phyloP scores from a whole-genome alignment of 1,140 invertebrate species.

The Eriosoma lanigerum region DNA sequence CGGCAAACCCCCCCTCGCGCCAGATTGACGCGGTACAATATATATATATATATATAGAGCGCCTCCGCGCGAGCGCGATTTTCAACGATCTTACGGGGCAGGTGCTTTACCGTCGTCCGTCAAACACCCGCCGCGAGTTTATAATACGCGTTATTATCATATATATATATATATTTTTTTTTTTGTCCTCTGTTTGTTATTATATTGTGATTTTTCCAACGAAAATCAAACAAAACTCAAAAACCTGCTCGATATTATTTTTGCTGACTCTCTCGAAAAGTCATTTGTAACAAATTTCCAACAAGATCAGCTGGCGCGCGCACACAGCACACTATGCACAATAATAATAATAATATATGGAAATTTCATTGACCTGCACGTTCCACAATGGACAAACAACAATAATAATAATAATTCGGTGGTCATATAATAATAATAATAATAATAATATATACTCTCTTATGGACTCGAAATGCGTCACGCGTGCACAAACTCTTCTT shows the following conservation, averaged over 20 bases:
- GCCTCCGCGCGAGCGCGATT: slow-evolving; percentile 27
- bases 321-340: not conserved
- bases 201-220: not conserved
- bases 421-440: no score
- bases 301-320: slow-evolving; percentile 34
- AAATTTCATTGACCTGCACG: slow-evolving; percentile 32
- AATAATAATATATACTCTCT: no score
- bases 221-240: slow-evolving; percentile 2
- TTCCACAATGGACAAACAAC: not conserved
- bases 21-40: slow-evolving; percentile 33
- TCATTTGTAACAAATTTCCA: slow-evolving; percentile 49
- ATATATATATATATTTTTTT: not conserved
- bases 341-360: not conserved
- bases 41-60: not conserved
- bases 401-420: no score
- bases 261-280: slow-evolving; percentile 27
- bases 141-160: no score
- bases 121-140: slow-evolving; percentile 13
- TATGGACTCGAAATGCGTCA: not conserved
- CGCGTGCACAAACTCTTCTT: no score
- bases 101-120: slow-evolving; percentile 20
- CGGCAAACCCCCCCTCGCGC: not conserved
- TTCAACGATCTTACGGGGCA: not conserved
- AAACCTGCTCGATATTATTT: no score
- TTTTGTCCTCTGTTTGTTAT: not conserved